Evolutionary conservation across 2,113 vertebrate species (phyloP).

Genomic region (Passerina amoena): DNA sequence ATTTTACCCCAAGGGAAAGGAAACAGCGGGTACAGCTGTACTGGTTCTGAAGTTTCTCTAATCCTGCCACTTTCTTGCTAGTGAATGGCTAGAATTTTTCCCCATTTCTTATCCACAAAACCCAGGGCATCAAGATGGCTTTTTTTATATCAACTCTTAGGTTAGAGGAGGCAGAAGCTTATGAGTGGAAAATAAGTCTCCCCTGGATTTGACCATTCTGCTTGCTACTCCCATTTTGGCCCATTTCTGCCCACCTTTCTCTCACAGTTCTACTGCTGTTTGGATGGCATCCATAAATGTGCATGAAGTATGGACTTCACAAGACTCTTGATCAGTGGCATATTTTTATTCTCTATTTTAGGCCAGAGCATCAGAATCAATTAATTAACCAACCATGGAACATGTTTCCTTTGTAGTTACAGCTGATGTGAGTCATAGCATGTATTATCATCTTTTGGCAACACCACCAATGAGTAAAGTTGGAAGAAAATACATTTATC

Average conservation of each 20-base stretch:
- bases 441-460: background rate
- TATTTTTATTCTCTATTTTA: background rate
- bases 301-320: background rate
- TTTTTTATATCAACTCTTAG: background rate
- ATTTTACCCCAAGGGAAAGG: background rate
- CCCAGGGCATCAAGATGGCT: accelerated
- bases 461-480: background rate
- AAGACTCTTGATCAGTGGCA: background rate
- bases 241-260: background rate
- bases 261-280: background rate
- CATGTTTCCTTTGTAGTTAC: background rate
- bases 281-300: background rate
- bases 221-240: background rate
- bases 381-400: background rate
- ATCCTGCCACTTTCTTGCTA: background rate
- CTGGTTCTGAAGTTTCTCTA: background rate
- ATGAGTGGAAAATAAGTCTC: background rate
- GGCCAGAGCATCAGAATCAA: background rate
- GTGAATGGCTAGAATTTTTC: background rate
- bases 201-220: background rate
- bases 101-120: background rate
- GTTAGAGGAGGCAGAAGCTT: background rate
- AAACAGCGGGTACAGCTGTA: background rate
- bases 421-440: background rate
- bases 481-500: background rate